phyloP scores from a whole-genome alignment of 2,797 vertebrate genomes.

The Melanogrammus aeglefinus region DNA sequence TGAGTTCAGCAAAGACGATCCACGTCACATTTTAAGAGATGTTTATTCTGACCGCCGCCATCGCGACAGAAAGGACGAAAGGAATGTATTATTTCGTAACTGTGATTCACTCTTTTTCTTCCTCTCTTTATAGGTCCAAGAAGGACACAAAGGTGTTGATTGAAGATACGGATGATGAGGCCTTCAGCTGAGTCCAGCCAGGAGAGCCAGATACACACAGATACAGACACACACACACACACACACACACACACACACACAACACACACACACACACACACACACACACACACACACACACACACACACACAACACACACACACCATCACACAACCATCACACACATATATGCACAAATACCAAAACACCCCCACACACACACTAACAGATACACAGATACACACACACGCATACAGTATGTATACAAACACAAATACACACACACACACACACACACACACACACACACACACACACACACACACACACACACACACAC shows the following conservation, averaged over 20 bases:
- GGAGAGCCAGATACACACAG: slow-evolving; percentile 6
- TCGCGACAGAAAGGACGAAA: neutral
- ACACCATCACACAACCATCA: slow-evolving; percentile 12
- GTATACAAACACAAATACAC: slow-evolving; percentile 15
- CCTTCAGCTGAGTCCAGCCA: slow-evolving; percentile 81
- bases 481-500: slow-evolving; percentile 13
- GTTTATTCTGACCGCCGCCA: neutral
- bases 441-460: slow-evolving; percentile 16
- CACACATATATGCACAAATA: slow-evolving; percentile 22
- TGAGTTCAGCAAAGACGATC: no score
- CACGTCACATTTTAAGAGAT: neutral
- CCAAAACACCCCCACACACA: slow-evolving; percentile 5
- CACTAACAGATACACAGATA: neutral
- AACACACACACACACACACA: neutral
- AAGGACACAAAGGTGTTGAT: slow-evolving; percentile 96
- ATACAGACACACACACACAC: slow-evolving; percentile 8
- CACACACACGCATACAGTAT: slow-evolving; percentile 18
- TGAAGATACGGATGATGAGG: slow-evolving; percentile 95
- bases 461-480: slow-evolving; percentile 12
- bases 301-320: neutral
- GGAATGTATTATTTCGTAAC: neutral
- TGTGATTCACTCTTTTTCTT: neutral
- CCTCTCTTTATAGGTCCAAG: slow-evolving; percentile 79
- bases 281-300: neutral
- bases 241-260: neutral